Evolutionary conservation across 2,113 vertebrate genomes (phyloP), one percentile per base, ranked within the genome.

Genomic region (Struthio camelus): DNA sequence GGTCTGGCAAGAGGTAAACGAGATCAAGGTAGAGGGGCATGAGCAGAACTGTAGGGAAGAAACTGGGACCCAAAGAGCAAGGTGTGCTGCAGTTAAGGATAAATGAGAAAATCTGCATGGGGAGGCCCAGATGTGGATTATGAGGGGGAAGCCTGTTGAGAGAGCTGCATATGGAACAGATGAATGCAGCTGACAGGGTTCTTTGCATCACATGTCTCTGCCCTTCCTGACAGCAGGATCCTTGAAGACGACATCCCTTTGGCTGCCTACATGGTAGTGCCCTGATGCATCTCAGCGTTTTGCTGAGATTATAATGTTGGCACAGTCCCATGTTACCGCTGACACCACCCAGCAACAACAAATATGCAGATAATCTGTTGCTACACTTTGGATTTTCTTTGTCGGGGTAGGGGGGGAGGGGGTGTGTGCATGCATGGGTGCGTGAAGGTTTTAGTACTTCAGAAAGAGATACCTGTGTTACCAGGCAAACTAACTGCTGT

Each of bases 241-340:
- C 64, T 91, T 87, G 93, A 62, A 72, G 83, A 90, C 94, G 84
- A 78, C 46, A 19, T 76, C 58, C 14, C 0, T 80, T 87, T 78
- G 91, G 72, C 93, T 92, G 82, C 73, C 71, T 77, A 80, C 67
- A 2, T 91, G 94, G 96, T 93, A 91, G 85, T 66, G 53, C 75
- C 24, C 4, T 62, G 53, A 30, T 80, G 76, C 28, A 32, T 92
- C 78, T 85, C 75, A 32, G 91, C 78, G 44, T 92, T 83, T 58
- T 75, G 71, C 80, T 87, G 80, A 83, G 72, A 62, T 85, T 59
- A 38, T n/a, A 20, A 14, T 61, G 36, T 44, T 96, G 82, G 75
- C 78, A 27, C 3, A 0, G 42, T 42, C 67, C 69, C 65, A 36
- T 38, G 0, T 53, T 54, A 23, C 69, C 84, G 70, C 65, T 80